Conservation (phyloP, 2,113 vertebrate species). For the Sclerurus mexicanus region DNA sequence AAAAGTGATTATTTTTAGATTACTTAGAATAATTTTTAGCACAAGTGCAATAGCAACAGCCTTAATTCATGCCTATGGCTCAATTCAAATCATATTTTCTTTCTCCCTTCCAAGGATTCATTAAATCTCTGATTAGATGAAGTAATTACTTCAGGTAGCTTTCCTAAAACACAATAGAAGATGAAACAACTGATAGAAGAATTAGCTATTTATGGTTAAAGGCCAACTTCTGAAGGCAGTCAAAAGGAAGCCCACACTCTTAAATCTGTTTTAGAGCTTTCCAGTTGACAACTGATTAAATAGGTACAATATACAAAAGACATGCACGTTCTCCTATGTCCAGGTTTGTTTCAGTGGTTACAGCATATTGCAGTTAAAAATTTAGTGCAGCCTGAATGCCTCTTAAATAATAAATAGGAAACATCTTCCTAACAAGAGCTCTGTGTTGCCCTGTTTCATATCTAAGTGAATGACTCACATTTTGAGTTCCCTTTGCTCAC, state of each 20-base stretch:
- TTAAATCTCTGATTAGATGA: neutral
- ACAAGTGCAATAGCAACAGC: neutral
- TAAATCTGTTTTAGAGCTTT: neutral
- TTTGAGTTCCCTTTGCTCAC: neutral
- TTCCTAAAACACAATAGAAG: neutral
- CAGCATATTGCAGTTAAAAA: neutral
- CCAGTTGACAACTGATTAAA: neutral
- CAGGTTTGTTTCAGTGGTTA: neutral
- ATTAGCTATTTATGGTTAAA: neutral
- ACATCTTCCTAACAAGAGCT: neutral
- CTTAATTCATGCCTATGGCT: neutral
- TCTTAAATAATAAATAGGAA: conserved; percentile 5
- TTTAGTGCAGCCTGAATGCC: neutral
- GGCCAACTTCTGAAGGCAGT: neutral
- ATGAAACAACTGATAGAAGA: neutral
- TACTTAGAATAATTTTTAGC: neutral
- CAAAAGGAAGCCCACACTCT: neutral
- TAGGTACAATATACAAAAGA: neutral
- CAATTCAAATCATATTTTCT: neutral
- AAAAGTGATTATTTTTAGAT: neutral
- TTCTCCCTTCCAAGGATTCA: neutral
- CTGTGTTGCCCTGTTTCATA: neutral
- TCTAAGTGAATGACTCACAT: neutral
- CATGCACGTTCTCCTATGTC: neutral
- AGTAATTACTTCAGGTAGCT: neutral